Conservation (phyloP, 2,888 invertebrate species). For the Tuberolachnus salignus region DNA sequence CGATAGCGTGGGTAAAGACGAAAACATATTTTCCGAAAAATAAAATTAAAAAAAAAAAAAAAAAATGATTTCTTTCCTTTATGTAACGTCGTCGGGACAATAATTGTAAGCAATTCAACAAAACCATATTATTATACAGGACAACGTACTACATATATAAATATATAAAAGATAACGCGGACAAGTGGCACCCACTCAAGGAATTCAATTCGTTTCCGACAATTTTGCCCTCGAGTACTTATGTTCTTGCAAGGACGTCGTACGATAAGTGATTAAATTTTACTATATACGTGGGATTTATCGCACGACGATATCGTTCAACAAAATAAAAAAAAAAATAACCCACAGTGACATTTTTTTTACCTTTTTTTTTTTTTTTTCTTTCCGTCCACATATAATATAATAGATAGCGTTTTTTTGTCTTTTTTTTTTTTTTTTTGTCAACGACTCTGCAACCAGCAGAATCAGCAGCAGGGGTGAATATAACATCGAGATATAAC, state of each 20-base stretch:
- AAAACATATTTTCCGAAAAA: background rate
- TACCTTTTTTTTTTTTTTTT: background rate
- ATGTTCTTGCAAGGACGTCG: no score
- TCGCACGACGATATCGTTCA: constrained; percentile 25
- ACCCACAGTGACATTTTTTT: constrained; percentile 4
- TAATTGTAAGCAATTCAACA: no score
- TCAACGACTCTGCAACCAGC: background rate
- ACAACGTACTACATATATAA: background rate
- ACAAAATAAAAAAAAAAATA: background rate
- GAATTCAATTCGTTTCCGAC: constrained; percentile 41
- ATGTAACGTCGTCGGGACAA: no score
- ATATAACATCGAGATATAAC: constrained; percentile 14
- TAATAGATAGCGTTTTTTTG: background rate
- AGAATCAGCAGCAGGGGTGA: no score
- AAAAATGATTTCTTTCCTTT: no score
- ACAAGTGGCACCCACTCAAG: constrained; percentile 28
- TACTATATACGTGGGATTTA: constrained; percentile 14
- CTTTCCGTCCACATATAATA: background rate
- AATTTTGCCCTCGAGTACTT: constrained; percentile 8
- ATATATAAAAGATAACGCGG: background rate
- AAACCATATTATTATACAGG: background rate
- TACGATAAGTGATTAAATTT: constrained; percentile 28
- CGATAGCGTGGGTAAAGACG: background rate
- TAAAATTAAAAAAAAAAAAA: no score
- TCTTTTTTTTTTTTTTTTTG: background rate